Conservation (phyloP, 2,888 invertebrate genomes). For the Lasioglossum villosulum region DNA sequence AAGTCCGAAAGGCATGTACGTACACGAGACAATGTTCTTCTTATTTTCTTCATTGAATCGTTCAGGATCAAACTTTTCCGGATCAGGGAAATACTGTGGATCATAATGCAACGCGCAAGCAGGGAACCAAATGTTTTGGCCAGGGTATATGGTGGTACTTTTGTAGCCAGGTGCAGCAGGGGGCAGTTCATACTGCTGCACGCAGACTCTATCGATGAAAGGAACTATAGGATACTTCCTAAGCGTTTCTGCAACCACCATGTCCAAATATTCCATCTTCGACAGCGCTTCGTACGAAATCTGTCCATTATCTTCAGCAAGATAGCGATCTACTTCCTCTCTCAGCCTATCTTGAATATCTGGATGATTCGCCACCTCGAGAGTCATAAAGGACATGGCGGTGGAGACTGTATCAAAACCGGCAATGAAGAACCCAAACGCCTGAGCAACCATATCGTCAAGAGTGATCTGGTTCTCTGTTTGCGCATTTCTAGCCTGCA, state of each 20-base stretch:
- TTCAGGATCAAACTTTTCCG: conserved; percentile 75
- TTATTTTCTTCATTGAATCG: conserved; percentile 72
- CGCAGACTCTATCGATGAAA: conserved; percentile 85
- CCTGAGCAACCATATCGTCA: conserved; percentile 85
- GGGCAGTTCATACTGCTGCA: conserved; percentile 84
- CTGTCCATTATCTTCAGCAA: conserved; percentile 53
- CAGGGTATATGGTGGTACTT: conserved; percentile 50
- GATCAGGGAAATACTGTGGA: conserved; percentile 72
- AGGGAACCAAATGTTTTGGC: conserved; percentile 61
- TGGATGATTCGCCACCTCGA: conserved; percentile 79
- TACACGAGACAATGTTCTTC: conserved; percentile 64
- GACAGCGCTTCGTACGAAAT: conserved; percentile 71
- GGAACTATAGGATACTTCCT: conserved; percentile 85
- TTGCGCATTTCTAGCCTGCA: conserved; percentile 82
- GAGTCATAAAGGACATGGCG: conserved; percentile 71
- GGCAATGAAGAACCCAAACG: conserved; percentile 79
- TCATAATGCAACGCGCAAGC: conserved; percentile 72
- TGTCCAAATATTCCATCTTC: conserved; percentile 76
- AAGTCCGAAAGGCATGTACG: conserved; percentile 74
- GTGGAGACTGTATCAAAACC: conserved; percentile 77
- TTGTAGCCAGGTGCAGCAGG: conserved; percentile 60
- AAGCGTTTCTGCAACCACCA: conserved; percentile 84
- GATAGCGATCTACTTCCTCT: conserved; percentile 75
- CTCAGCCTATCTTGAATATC: conserved; percentile 84
- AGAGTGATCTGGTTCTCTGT: conserved; percentile 34